Conservation (phyloP, 2,113 vertebrate genomes). For the Apus apus region DNA sequence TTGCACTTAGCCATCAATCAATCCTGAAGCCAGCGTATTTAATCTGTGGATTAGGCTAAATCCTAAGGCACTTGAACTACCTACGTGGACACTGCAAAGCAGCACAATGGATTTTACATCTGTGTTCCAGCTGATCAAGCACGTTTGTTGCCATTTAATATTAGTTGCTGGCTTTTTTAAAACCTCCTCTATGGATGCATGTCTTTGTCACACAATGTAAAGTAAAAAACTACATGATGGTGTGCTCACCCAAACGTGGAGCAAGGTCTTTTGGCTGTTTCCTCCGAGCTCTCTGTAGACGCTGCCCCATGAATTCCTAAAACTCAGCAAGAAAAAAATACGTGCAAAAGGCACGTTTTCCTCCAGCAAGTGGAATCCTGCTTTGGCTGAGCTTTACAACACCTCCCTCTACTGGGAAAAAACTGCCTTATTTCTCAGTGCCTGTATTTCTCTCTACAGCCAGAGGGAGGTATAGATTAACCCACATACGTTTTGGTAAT, state of each 20-base stretch:
- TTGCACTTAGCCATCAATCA: background rate
- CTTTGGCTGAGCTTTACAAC: background rate
- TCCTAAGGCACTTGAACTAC: background rate
- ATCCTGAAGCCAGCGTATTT: background rate
- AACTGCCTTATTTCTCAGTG: background rate
- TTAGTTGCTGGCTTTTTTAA: background rate
- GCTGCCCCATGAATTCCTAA: background rate
- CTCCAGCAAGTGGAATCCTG: background rate
- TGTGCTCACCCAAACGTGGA: accelerated
- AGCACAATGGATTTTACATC: background rate
- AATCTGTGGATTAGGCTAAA: background rate
- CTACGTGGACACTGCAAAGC: background rate
- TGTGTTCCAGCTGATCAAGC: background rate
- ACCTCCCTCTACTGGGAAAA: conserved; percentile 60
- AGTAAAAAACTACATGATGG: background rate
- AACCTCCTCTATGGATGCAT: background rate
- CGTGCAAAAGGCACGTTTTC: background rate
- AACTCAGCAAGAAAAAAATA: background rate
- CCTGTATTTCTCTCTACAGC: background rate
- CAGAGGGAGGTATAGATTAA: background rate
- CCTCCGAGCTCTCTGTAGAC: background rate
- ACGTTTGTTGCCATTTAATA: background rate
- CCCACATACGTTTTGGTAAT: background rate
- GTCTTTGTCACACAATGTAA: background rate
- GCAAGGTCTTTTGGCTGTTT: background rate